Base-by-base conservation (phyloP, 30 jellyfish, hydroid and myxozoan genomes). In the Hydractinia echinata region DNA sequence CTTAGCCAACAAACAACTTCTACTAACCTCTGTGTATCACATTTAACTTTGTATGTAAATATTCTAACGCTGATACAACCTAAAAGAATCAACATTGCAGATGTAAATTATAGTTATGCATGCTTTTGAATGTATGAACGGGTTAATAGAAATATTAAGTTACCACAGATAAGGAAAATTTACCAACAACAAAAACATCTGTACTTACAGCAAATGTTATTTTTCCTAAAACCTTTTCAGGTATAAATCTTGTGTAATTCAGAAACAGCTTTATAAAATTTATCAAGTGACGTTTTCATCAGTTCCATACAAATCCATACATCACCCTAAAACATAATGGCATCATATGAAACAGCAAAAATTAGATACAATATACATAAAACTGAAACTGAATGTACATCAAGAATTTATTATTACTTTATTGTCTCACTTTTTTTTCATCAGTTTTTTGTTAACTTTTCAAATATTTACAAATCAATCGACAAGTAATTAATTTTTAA, bases 251-350 rank as follows among this genome's bases (percentile, higher is more conserved):
- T 90, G 19, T 87, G 69, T 77, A 76, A 83, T 19, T 84, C 83
- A 61, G 90, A 87, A 76, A 88, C 96, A n/a, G 82, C 73, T 85
- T 87, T 93, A 84, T 93, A 93, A 76, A 93, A 72, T 62, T 93
- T 88, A 51, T 93, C 99, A 50, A 93, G 78, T 54, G 99, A 93
- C 16, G 99, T 93, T 52, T 90, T 67, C 96, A 93, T 86, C 61
- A 93, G 83, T 83, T 93, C 96, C 99, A 93, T 93, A 82, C 99
- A 93, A 16, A 93, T 93, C 99, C 99, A 93, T 49, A 94, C 95
- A 72, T 93, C 99, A 52, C 99, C 99, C 99, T 93, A 76, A 9
- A 5, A 58, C 49, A 51, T 16, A 83, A 10, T 13, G 19, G 19
- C 69, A 58, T 58, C 19, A 58, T 16, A 58, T 58, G 1, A 11